phyloP scores from a whole-genome alignment of 2,113 vertebrate species.

The Microtus ochrogaster region DNA sequence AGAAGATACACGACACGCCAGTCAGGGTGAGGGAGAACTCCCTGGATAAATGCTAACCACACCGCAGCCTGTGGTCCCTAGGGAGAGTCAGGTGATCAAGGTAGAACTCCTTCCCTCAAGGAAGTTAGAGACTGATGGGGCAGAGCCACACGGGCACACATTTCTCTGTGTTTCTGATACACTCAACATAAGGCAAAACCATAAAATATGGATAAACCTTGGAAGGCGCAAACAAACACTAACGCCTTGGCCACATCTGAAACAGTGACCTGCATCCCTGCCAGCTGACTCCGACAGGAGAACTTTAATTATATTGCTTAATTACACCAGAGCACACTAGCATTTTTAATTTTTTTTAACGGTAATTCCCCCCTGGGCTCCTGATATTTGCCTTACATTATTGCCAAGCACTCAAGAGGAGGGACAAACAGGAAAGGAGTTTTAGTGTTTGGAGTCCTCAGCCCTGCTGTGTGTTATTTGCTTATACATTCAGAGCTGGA shows the following conservation, averaged over 20 bases:
- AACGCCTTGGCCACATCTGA: neutral
- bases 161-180: neutral
- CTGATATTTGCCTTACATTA: constrained; percentile 85
- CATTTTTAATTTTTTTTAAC: constrained; percentile 69
- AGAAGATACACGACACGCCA: accelerated
- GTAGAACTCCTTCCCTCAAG: neutral
- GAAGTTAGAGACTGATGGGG: neutral
- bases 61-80: neutral
- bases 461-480: constrained; percentile 75
- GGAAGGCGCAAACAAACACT: neutral
- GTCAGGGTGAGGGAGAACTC: neutral
- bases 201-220: constrained; percentile 42
- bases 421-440: constrained; percentile 76
- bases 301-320: constrained; percentile 71
- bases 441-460: constrained; percentile 81
- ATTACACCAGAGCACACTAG: constrained; percentile 44
- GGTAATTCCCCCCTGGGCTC: constrained; percentile 79
- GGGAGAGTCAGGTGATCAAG: neutral
- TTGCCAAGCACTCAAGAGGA: constrained; percentile 76
- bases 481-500: constrained; percentile 56
- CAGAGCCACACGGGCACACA: neutral
- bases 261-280: neutral
- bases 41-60: too few species aligned
- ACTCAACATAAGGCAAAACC: neutral
- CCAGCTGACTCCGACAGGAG: constrained; percentile 55